Conservation (phyloP, 2,113 vertebrate genomes). For the Bolborhynchus lineola region DNA sequence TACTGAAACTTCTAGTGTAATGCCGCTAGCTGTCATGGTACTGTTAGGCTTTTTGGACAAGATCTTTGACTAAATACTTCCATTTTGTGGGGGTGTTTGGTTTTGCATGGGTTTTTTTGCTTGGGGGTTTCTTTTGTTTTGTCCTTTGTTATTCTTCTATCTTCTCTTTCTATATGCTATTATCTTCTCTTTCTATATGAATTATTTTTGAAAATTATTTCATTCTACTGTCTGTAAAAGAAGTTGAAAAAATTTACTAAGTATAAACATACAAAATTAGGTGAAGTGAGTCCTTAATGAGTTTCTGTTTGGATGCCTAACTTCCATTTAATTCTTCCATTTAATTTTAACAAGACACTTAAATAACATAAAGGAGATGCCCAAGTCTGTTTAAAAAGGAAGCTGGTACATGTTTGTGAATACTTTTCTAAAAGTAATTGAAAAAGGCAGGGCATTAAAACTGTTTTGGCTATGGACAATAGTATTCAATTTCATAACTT, state of each 20-base stretch:
- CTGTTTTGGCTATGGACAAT: not conserved
- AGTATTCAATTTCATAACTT: not conserved
- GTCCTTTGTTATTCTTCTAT: not conserved
- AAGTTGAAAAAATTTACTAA: not conserved
- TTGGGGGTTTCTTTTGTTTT: not conserved
- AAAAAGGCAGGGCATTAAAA: not conserved
- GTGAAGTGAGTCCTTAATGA: not conserved
- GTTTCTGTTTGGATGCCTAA: not conserved
- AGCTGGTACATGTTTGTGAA: not conserved
- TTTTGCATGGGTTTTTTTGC: accelerated
- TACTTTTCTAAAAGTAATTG: not conserved
- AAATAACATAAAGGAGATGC: not conserved
- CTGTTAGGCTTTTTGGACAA: not conserved
- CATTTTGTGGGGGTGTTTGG: accelerated
- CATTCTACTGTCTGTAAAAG: not conserved
- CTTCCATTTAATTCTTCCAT: not conserved
- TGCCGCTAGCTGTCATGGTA: not conserved
- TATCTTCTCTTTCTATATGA: not conserved
- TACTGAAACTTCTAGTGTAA: not conserved
- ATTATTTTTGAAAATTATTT: not conserved
- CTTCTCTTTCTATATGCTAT: not conserved
- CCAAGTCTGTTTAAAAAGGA: not conserved
- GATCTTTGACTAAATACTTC: not conserved
- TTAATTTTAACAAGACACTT: not conserved
- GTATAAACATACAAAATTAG: not conserved